Conservation (phyloP, 2,888 invertebrate species). For the Pantelozetes paolii region DNA sequence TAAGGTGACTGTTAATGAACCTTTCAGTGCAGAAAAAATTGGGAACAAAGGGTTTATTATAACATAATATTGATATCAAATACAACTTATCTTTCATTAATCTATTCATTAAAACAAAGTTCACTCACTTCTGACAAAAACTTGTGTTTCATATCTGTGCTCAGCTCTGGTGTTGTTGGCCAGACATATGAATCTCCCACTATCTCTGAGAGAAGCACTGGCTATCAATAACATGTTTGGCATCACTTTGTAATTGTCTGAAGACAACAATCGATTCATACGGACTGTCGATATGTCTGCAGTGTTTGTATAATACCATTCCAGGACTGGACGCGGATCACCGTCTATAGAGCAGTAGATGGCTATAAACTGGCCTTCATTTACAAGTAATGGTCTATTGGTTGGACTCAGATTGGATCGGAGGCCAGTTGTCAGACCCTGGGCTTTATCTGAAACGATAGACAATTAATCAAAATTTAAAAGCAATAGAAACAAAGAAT, state of each 20-base stretch:
- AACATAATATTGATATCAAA: not conserved
- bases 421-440: constrained; percentile 19
- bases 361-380: constrained; percentile 34
- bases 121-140: constrained; percentile 46
- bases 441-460: not conserved
- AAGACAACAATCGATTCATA: constrained; percentile 2
- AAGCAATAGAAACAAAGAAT: not conserved
- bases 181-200: constrained; percentile 47
- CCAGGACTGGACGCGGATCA: constrained; percentile 31
- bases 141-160: constrained; percentile 45
- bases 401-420: constrained; percentile 32
- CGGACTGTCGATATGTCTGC: not conserved
- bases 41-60: constrained; percentile 14
- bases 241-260: constrained; percentile 4
- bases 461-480: constrained; percentile 9
- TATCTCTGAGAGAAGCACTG: constrained; percentile 42
- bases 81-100: constrained; percentile 28
- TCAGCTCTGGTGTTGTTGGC: constrained; percentile 48
- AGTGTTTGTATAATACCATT: not conserved
- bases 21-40: constrained; percentile 13
- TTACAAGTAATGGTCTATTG: not conserved
- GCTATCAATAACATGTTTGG: constrained; percentile 35
- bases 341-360: constrained; percentile 42
- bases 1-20: constrained; percentile 34
- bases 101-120: constrained; percentile 33